Percentiles rank a stretch among this genome's conserved stretches.
Conservation (phyloP, 1,140 invertebrate genomes). For the Cydia splendana region DNA sequence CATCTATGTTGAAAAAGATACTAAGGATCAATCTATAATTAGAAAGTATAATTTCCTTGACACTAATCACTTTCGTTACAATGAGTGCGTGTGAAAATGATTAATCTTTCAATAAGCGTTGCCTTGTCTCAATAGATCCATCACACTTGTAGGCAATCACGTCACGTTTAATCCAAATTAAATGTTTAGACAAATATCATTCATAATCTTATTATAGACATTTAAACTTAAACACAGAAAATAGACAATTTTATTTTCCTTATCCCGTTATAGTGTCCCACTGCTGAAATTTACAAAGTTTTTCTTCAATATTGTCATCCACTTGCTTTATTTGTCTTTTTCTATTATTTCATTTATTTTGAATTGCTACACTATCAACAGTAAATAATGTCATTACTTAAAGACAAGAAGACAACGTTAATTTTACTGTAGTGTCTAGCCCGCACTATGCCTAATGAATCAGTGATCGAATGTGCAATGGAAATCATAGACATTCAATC, state of each 20-base stretch:
- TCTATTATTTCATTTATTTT: too few relatives aligned
- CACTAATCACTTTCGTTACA: background rate
- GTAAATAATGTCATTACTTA: too few relatives aligned
- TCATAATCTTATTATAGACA: background rate
- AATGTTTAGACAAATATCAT: background rate
- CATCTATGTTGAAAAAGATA: too few relatives aligned
- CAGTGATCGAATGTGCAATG: background rate
- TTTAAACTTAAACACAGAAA: background rate
- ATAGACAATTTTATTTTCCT: background rate
- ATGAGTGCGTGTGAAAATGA: background rate
- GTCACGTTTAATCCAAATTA: background rate
- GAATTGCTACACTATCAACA: too few relatives aligned
- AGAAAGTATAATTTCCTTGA: conserved; percentile 7
- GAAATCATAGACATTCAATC: conserved; percentile 10
- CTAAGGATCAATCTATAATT: background rate
- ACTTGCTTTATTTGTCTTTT: too few relatives aligned
- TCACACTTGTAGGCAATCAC: background rate
- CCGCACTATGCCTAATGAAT: background rate
- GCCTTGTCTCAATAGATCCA: background rate
- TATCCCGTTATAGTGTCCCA: too few relatives aligned
- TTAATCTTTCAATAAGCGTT: background rate
- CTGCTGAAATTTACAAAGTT: too few relatives aligned
- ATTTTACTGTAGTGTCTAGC: too few relatives aligned
- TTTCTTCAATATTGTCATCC: too few relatives aligned
- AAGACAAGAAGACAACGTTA: too few relatives aligned